These are phyloP conservation scores for Bathynomus jamesi DNA, from an alignment of 1,140 invertebrate species.

Conservation along the genomic window DNA sequence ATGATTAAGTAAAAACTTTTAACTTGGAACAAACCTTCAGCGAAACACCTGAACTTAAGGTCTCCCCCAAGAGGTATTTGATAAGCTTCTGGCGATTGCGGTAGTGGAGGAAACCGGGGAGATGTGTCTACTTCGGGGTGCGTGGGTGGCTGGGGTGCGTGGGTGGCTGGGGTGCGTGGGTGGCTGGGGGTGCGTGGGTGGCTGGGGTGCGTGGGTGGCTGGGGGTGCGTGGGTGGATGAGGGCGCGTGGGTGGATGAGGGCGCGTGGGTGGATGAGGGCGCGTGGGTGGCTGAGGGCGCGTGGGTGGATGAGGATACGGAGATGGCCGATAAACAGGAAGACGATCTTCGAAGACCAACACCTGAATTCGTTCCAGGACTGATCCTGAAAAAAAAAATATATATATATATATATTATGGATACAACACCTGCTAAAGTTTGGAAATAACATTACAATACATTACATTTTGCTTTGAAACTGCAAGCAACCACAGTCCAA, in stretches of 20 bases:
- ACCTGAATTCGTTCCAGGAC: slow-evolving; percentile 36
- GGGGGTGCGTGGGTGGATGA: no score
- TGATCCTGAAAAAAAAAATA: slow-evolving; percentile 6
- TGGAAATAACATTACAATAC: no score
- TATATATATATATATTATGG: neutral
- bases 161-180: neutral
- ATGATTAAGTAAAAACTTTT: no score
- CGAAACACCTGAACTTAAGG: slow-evolving; percentile 56
- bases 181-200: no score
- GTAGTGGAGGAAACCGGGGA: neutral
- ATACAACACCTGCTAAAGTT: no score
- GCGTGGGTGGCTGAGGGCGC: no score
- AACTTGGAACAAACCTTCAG: slow-evolving; percentile 40
- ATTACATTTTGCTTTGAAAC: no score
- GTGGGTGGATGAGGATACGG: no score
- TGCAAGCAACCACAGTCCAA: no score
- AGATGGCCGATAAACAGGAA: slow-evolving; percentile 15
- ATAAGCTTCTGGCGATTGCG: slow-evolving; percentile 15
- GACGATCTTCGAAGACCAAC: slow-evolving; percentile 38
- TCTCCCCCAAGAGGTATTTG: slow-evolving; percentile 55
- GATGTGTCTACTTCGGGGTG: slow-evolving; percentile 38
- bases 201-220: no score
- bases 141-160: slow-evolving; percentile 28
- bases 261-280: no score
- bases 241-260: no score